phyloP scores from a whole-genome alignment of 2,113 vertebrate genomes.

The Pteruthius melanotis region DNA sequence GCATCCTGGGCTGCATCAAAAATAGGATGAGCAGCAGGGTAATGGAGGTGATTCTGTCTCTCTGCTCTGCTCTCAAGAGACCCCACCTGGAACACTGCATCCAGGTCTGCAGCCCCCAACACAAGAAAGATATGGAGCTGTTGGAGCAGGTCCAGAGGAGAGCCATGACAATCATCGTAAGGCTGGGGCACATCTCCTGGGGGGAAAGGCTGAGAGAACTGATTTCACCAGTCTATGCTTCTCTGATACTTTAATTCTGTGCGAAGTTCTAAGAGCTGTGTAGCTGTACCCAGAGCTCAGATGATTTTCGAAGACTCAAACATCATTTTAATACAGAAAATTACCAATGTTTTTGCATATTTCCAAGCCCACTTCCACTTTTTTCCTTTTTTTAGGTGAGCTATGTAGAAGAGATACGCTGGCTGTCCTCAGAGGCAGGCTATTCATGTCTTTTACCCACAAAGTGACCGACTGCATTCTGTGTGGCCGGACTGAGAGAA shows the following conservation, averaged over 20 bases:
- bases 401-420: not conserved
- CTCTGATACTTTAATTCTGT: not conserved
- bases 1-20: not conserved
- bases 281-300: not conserved
- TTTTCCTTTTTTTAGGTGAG: not conserved
- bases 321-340: not conserved
- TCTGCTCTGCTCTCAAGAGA: not conserved
- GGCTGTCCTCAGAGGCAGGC: not conserved
- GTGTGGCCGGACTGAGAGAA: not conserved
- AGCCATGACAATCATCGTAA: not conserved
- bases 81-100: no score
- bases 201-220: not conserved
- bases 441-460: not conserved
- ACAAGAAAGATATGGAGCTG: not conserved
- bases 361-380: not conserved
- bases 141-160: not conserved
- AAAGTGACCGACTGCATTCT: not conserved
- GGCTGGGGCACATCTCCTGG: not conserved
- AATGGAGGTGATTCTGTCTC: not conserved
- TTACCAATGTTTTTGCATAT: not conserved
- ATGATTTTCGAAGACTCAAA: not conserved
- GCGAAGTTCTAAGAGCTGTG: not conserved
- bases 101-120: rapidly evolving
- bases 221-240: not conserved
- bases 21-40: rapidly evolving